phyloP scores from a whole-genome alignment of 2,113 vertebrate genomes.

The Vimba vimba region DNA sequence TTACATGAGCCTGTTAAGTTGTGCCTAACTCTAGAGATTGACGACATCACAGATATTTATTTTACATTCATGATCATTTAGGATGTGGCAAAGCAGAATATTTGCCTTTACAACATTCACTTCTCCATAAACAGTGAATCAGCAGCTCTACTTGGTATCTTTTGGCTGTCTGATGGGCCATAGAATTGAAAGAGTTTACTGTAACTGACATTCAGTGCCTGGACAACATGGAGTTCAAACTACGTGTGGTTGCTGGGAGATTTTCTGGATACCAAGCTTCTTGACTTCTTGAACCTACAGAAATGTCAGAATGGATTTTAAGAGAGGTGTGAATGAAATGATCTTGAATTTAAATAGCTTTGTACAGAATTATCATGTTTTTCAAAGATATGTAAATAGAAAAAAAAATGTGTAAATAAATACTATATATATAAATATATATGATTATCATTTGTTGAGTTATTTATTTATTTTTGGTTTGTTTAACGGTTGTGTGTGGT shows the following conservation, averaged over 20 bases:
- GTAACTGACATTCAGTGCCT: slow-evolving; percentile 36
- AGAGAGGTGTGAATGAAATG: slow-evolving; percentile 61
- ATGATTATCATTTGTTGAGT: slow-evolving; percentile 60
- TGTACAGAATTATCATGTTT: slow-evolving; percentile 75
- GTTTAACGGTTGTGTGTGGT: neutral
- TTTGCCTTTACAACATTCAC: slow-evolving; percentile 49
- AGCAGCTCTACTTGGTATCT: neutral
- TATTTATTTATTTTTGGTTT: neutral
- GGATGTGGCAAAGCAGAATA: slow-evolving; percentile 22
- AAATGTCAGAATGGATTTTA: slow-evolving; percentile 61
- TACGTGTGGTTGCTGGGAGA: slow-evolving; percentile 19
- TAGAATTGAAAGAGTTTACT: slow-evolving; percentile 14
- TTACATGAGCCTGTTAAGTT: slow-evolving; percentile 73
- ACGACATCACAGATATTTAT: slow-evolving; percentile 59
- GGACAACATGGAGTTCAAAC: slow-evolving; percentile 3
- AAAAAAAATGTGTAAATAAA: slow-evolving; percentile 81
- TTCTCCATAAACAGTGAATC: slow-evolving; percentile 11
- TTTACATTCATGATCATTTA: slow-evolving; percentile 55
- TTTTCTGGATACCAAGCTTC: slow-evolving; percentile 56
- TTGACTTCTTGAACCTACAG: slow-evolving; percentile 52
- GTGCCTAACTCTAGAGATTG: slow-evolving; percentile 73
- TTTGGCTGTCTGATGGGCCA: neutral
- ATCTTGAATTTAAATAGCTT: slow-evolving; percentile 70
- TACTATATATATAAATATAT: slow-evolving; percentile 64
- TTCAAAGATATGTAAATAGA: slow-evolving; percentile 81